Evolutionary conservation across 2,888 invertebrate species (phyloP), one percentile per base, ranked within the genome.

Genomic region (Drosophila fungiperda): DNA sequence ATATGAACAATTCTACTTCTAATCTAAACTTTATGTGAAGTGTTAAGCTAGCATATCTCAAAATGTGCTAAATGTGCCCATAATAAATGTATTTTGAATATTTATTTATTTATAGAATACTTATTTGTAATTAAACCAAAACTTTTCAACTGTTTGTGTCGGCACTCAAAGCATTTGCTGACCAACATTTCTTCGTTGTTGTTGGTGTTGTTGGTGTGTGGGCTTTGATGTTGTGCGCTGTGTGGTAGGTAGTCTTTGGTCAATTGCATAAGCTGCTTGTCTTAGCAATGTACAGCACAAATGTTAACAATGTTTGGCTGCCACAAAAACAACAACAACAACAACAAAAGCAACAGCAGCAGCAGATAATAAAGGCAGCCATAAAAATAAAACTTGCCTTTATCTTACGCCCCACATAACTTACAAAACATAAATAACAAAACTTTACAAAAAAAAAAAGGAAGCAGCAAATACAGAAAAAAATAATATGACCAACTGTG

Each of bases 181-280:
- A 54, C 20, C 17, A 49, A 32, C 23, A 53, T 35, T 12, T 32
- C 29, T 12, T 42, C 23, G 33, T 35, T 36, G 36, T 45, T 6
- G 55, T 11, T n/a, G 26, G 1, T 48, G 15, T 33, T 20, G 20
- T 33, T 49, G 11, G 3, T 53, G 54, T 12, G 57, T 53, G 32
- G 58, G 50, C 78, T 61, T 71, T 83, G 77, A 80, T 50, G 83
- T 75, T 71, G 64, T 75, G 59, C 54, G 66, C 60, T 61, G 36
- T 70, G 55, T 45, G 26, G 61, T 29, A 32, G 26, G 61, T 29
- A 32, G 26, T 33, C 59, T 63, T 60, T 60, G 61, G 12, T 12
- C 36, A 69, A 60, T 67, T 79, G 71, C 83, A 69, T 71, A 85
- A 85, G 65, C 74, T 48, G 67, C 35, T 53, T 17, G 69, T 45